Conservation (phyloP, 2,113 vertebrate genomes). For the Plecotus auritus region DNA sequence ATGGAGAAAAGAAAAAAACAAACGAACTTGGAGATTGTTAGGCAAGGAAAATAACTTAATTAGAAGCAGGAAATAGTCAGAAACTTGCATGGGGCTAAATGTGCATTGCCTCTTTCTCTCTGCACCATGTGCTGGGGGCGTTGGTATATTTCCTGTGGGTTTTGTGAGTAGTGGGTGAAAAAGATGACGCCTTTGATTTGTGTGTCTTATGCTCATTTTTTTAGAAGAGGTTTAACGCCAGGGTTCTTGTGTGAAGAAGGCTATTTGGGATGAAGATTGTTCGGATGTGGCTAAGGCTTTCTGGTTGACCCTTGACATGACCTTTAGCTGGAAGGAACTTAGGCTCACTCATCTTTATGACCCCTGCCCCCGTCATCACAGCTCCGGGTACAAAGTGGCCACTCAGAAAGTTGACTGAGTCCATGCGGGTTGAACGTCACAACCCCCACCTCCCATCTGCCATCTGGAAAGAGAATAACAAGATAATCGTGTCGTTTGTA, state of each 20-base stretch:
- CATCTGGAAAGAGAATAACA: constrained; percentile 56
- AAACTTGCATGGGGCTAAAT: background rate
- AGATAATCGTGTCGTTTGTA: background rate
- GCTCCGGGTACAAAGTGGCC: constrained; percentile 20
- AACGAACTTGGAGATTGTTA: constrained; percentile 14
- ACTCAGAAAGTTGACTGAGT: constrained; percentile 52
- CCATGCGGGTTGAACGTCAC: constrained; percentile 50
- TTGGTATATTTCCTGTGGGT: background rate
- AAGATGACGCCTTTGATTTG: background rate
- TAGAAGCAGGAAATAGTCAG: constrained; percentile 48
- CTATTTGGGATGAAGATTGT: constrained; percentile 46
- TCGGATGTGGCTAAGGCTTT: constrained; percentile 36
- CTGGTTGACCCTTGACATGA: constrained; percentile 45
- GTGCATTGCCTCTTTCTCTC: background rate
- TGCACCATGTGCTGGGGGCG: background rate
- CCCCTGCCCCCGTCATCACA: constrained; percentile 29
- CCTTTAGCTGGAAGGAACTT: constrained; percentile 41
- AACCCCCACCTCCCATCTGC: constrained; percentile 53
- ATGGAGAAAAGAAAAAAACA: background rate
- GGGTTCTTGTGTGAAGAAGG: constrained; percentile 10
- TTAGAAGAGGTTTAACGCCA: constrained; percentile 1
- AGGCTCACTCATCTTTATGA: constrained; percentile 50
- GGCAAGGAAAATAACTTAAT: constrained; percentile 57
- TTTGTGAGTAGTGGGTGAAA: background rate
- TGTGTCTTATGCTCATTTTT: background rate